Base-by-base conservation (phyloP, 2,888 invertebrate species). In the Emmelina monodactyla region DNA sequence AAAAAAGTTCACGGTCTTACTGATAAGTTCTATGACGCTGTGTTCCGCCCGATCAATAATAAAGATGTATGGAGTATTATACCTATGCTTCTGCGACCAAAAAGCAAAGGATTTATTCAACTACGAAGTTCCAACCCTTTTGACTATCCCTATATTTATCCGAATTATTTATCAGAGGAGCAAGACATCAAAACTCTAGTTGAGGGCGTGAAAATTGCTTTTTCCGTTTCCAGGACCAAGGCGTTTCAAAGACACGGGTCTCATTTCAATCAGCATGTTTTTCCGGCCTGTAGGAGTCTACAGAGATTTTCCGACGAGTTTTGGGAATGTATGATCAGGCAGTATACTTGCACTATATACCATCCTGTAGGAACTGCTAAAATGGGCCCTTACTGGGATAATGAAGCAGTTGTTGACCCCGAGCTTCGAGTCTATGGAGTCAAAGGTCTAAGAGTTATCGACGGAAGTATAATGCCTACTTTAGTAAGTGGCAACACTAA, bases 361-460 rank as follows among this genome's bases (percentile, higher is more conserved):
- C 92, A 92, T 70, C 92, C 92, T 0, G 88, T 90, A 0, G 93
- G 93, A 1, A 94, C 93, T 0, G 89, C 89, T 30, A 93, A 92
- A 58, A 94, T 94, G 94, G 94, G 93, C 0, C 92, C 93, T 0
- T 87, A 87, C 47, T 91, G 90, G 89, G 93, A 93, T 53, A 83
- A 84, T 10, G 87, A 87, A 4, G 92, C 92, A 0, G 93, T 93
- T 0, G 92, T 93, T 0, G 92, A 93, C 59, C 85, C 88, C 2
- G 86, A 91, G 51, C 63, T 92, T 5, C 73, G 87, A 35, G 92
- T 93, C 0, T 91, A 92, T 49, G 93, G 92, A 1, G 78, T 92
- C 0, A 85, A 86, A 43, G 90, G 91, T 0, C 63, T 93, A 3
- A 72, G 93, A 10, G 92, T 93, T 0, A 87, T 91, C 40, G 92